Conservation (phyloP, 2,797 vertebrate species). For the Sparidentex hasta region DNA sequence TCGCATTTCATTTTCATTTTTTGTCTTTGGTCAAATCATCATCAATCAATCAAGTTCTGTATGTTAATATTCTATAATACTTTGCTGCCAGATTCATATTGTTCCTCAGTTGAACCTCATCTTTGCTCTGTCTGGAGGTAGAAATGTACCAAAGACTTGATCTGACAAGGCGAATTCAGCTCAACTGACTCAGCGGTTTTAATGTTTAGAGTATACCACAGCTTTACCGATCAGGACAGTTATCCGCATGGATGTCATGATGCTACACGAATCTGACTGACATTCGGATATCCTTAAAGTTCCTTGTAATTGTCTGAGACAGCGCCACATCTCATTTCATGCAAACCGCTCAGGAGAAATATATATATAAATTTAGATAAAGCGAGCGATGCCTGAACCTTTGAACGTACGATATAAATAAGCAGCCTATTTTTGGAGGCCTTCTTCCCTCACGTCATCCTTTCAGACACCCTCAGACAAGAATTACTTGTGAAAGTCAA, state of each 20-base stretch:
- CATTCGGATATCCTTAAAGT: slow-evolving; percentile 35
- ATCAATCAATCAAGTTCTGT: too few relatives aligned
- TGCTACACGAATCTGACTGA: slow-evolving; percentile 39
- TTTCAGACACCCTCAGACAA: slow-evolving; percentile 70
- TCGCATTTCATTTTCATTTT: too few relatives aligned
- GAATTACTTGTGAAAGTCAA: slow-evolving; percentile 69
- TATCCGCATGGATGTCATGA: slow-evolving; percentile 27
- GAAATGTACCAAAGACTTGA: slow-evolving; percentile 14
- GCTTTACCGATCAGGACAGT: slow-evolving; percentile 31
- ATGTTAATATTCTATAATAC: neutral
- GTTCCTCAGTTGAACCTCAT: slow-evolving; percentile 3
- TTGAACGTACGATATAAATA: slow-evolving; percentile 74
- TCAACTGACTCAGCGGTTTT: slow-evolving; percentile 28
- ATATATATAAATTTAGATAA: slow-evolving; percentile 60
- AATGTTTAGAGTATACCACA: slow-evolving; percentile 1
- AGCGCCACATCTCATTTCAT: slow-evolving; percentile 57
- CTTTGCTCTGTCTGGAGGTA: slow-evolving; percentile 6
- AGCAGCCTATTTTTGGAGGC: slow-evolving; percentile 72
- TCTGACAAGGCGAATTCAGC: slow-evolving; percentile 17
- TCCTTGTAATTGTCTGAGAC: slow-evolving; percentile 35
- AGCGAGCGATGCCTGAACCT: slow-evolving; percentile 50
- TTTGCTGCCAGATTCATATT: neutral
- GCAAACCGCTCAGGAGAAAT: slow-evolving; percentile 40
- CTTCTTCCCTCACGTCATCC: slow-evolving; percentile 50
- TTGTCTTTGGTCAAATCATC: neutral